Base-by-base conservation (phyloP, 2,113 vertebrate genomes). In the Phrynocephalus versicolor region DNA sequence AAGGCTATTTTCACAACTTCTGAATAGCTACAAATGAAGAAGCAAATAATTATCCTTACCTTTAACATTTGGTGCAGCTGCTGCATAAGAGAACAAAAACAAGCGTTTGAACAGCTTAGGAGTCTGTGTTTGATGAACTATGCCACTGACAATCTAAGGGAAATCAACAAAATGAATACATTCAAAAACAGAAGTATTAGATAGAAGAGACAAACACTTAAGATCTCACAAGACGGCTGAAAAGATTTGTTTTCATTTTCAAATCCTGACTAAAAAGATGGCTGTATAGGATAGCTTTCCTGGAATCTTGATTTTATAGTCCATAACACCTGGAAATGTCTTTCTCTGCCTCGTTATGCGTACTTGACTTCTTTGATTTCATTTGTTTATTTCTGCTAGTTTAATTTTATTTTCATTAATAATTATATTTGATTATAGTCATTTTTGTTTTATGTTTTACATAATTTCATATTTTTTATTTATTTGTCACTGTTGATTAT, bases 21-120 rank as follows among this genome's bases (percentile, higher is more conserved):
- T 76, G 51, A 18, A 69, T 6, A 55, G n/a, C 35, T 65, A 77
- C 3, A 27, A 55, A 21, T 19, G 55, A 8, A 6, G 6, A 72
- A 27, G 25, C 86, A 51, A 1, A 51, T 0, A 84, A 19, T 67
- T 87, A 25, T 0, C 75, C 89, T 93, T 93, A 98, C 98, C 96
- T 95, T 89, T 87, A 55, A 73, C 90, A 79, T 88, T 89, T 37
- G 93, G 94, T 57, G 91, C 92, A 87, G 95, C 94, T 90, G 95
- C 88, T 88, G 96, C 95, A 65, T 97, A 98, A 84, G 97, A 97
- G 89, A 98, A 98, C 27, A 98, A 96, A 96, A 98, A 98, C 79
- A 98, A 93, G 85, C 97, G 97, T 91, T 97, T 98, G 89, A 98
- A 95, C 72, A 96, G 96, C 91, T 97, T 98, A 84, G 97, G 95